Base-by-base conservation (phyloP, 2,888 invertebrate species). In the Ceriagrion tenellum region DNA sequence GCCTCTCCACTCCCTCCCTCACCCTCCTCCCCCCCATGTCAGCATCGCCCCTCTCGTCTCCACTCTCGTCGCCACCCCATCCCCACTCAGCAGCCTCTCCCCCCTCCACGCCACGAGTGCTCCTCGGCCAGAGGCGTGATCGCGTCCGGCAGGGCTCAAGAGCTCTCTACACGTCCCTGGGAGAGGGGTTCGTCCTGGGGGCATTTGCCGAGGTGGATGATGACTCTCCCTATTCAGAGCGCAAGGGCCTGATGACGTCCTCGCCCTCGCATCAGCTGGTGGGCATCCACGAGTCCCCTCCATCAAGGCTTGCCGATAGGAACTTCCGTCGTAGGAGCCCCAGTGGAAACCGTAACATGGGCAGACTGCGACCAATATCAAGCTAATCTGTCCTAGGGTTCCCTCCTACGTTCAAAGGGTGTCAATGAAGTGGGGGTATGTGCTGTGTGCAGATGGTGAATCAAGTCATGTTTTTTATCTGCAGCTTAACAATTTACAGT, bases 1-100 rank as follows among this genome's bases (percentile, higher is more conserved):
- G 93, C 26, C 93, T 93, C n/a, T 93, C 93, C 35, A 93, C 93
- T 12, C 93, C 93, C 63, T 93, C 93, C 23, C 93, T 93, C 13
- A 93, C 63, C 47, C 93, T 93, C 16, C 69, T 93, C 10, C 93
- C 93, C 18, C 93, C 93, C 63, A 47, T 69, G 63, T 56, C 69
- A 18, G 47, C 63, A 12, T 47, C 47, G 59, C 93, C 69, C n/a
- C 93, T 93, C 47, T 47, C 93, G 20, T 93, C 93, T 20, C 93
- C 93, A 16, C 93, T 93, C 69, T 63, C 63, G 26, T 93, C 93
- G 2, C 63, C 91, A 12, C 69, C 93, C 55, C 47, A 35, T 47
- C 93, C 47, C 3, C 35, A 13, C 81, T 12, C 3, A 6, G n/a
- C 63, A 35, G 30, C 91, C 20, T 69, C 93, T 3, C 69, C 93